Evolutionary conservation across 2,113 vertebrate genomes (phyloP).

Genomic region (Phrynosoma platyrhinos): DNA sequence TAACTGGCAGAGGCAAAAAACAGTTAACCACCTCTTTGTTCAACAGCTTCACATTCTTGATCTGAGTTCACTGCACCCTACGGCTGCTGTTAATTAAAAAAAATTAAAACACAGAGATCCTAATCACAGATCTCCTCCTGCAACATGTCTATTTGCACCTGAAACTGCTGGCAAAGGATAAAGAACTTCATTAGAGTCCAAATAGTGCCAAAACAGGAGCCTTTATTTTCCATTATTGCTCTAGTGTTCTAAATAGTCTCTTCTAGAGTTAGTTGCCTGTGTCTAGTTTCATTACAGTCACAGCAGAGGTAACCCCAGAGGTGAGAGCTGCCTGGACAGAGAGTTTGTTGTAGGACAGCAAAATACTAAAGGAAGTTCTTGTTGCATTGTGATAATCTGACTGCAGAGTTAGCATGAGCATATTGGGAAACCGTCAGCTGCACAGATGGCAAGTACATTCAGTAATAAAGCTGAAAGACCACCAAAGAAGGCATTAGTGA

Average conservation of each 20-base stretch:
- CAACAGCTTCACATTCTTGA: not conserved
- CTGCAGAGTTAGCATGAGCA: not conserved
- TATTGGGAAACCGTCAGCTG: slow-evolving; percentile 4
- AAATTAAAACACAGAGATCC: not conserved
- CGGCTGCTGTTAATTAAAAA: not conserved
- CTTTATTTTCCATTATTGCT: slow-evolving; percentile 61
- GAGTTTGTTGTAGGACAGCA: not conserved
- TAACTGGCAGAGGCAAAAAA: not conserved
- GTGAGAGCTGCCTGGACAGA: not conserved
- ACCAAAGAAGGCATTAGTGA: not conserved
- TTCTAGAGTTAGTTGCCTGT: not conserved
- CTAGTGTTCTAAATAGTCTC: not conserved
- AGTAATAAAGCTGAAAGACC: slow-evolving; percentile 17
- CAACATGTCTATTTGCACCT: slow-evolving; percentile 5
- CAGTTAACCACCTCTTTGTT: not conserved
- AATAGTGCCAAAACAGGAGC: slow-evolving; percentile 50
- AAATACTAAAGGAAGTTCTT: not conserved
- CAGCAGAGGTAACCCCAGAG: fast-evolving
- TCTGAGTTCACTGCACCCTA: not conserved
- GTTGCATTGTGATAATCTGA: slow-evolving; percentile 5
- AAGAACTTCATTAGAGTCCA: not conserved
- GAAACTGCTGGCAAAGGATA: not conserved
- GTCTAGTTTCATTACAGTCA: not conserved
- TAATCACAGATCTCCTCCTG: not conserved
- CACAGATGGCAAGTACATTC: slow-evolving; percentile 17